Percentiles rank a stretch among this genome's conserved stretches.
Evolutionary conservation across 2,888 invertebrate species (phyloP).

Genomic region (Apotomis betuletana): DNA sequence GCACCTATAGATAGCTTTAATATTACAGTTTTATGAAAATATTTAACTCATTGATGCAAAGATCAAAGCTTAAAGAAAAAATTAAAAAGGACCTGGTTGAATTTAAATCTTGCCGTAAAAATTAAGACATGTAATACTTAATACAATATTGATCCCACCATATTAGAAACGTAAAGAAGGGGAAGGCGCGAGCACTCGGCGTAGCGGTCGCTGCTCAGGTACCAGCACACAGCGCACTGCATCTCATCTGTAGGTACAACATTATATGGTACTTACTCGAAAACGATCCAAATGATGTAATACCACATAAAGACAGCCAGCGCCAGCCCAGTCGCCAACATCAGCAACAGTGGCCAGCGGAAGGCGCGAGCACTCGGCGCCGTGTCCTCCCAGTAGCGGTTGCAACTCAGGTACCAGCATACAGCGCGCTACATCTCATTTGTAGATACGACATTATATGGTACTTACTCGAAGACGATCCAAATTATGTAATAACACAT

Average conservation of each 20-base stretch:
- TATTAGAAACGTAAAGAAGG: constrained; percentile 64
- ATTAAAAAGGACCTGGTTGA: no score
- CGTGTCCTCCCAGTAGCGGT: constrained; percentile 84
- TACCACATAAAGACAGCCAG: constrained; percentile 94
- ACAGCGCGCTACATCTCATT: constrained; percentile 94
- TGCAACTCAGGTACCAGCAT: constrained; percentile 93
- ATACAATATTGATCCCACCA: no score
- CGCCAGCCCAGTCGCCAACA: constrained; percentile 91
- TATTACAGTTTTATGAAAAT: no score
- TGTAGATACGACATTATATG: constrained; percentile 57
- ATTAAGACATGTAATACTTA: no score
- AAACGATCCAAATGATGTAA: constrained; percentile 95
- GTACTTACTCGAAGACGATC: constrained; percentile 93
- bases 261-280: constrained; percentile 86
- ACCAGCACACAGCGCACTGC: constrained; percentile 95
- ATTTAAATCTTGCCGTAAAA: no score
- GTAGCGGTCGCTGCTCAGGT: constrained; percentile 91
- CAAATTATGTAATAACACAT: constrained; percentile 96
- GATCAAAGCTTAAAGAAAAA: no score
- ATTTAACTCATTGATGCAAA: no score
- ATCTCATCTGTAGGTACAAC: constrained; percentile 86
- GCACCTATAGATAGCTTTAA: no score
- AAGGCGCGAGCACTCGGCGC: constrained; percentile 87
- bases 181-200: constrained; percentile 89
- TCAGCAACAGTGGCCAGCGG: constrained; percentile 90